Percentiles rank a stretch among this genome's conserved stretches.
Conservation (phyloP, 2,797 vertebrate species). For the Enteromius treurensis region DNA sequence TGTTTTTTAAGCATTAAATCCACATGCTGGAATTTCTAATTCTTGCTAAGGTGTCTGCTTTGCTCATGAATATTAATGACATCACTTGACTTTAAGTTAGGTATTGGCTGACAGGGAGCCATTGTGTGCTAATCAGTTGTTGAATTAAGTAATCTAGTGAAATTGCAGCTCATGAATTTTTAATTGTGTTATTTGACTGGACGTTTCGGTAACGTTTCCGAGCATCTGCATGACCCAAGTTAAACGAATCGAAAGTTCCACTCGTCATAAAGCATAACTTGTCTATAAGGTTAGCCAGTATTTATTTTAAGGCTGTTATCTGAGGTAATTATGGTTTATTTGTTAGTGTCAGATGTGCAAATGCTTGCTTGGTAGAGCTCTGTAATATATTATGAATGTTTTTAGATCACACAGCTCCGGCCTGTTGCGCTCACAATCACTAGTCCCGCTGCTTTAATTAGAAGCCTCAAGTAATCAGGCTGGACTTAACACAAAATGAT, state of each 20-base stretch:
- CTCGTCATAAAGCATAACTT: not conserved
- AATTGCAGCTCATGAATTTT: not conserved
- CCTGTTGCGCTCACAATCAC: constrained; percentile 1
- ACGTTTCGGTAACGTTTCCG: not conserved
- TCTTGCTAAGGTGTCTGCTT: not conserved
- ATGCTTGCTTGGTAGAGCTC: not conserved
- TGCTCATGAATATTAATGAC: not conserved
- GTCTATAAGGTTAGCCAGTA: not conserved
- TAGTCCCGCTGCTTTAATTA: constrained; percentile 17
- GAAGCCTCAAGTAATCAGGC: constrained; percentile 5
- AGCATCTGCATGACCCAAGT: not conserved
- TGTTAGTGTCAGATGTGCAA: constrained; percentile 1
- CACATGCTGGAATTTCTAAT: not conserved
- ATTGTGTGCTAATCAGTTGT: not conserved
- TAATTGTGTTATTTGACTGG: not conserved
- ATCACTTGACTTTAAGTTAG: not conserved
- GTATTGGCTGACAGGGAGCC: not conserved
- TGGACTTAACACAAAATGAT: constrained; percentile 26
- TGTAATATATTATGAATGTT: not conserved
- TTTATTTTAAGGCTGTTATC: not conserved
- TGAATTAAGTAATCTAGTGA: constrained; percentile 9
- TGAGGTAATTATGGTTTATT: constrained; percentile 13
- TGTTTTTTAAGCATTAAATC: not conserved
- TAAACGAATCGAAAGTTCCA: not conserved
- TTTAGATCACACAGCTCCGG: not conserved